Base-by-base conservation (phyloP, 2,797 vertebrate species). In the Cirrhinus mrigala region DNA sequence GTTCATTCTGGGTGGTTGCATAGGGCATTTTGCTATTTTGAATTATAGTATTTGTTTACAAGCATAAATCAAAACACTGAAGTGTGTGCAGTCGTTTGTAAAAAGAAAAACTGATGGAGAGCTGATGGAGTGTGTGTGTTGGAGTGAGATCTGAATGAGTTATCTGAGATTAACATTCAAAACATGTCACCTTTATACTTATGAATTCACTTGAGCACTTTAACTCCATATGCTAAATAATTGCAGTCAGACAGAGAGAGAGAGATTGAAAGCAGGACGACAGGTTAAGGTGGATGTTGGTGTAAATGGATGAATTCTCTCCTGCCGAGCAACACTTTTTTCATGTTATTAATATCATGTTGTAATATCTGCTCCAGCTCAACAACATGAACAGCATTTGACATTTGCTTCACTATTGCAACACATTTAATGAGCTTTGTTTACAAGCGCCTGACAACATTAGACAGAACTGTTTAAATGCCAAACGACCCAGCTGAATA, bases 341-440 rank as follows among this genome's bases (percentile, higher is more conserved):
- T 69, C 11, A 33, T 68, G 44, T 52, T 40, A 84, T 84, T 78
- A 84, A 54, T 83, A 27, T 83, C 33, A 68, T 83, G 60, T 83
- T 69, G 16, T 44, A 24, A 54, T 40, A 60, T 77, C 48, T 20
- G 33, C 50, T 84, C 29, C 33, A 77, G 33, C 62, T 58, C 48
- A 83, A 27, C 58, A 77, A 44, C 52, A 58, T 9, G 60, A 66
- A 77, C 54, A 85, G 20, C 40, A 62, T 74, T 44, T 85, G 77
- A 81, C 70, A 85, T 71, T 81, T 85, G 66, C 20, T 27, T 80
- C 40, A 71, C 40, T 24, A 80, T 27, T 54, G 71, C 60, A 75
- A 56, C 58, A 66, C 82, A 84, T 85, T 71, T 71, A 85, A 79
- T 79, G 79, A 73, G 76, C 66, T 80, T 73, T 85, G 78, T 85